Evolutionary conservation across 2,888 invertebrate species (phyloP), one percentile per base, ranked within the genome.

Genomic region (Monochamus alternatus): DNA sequence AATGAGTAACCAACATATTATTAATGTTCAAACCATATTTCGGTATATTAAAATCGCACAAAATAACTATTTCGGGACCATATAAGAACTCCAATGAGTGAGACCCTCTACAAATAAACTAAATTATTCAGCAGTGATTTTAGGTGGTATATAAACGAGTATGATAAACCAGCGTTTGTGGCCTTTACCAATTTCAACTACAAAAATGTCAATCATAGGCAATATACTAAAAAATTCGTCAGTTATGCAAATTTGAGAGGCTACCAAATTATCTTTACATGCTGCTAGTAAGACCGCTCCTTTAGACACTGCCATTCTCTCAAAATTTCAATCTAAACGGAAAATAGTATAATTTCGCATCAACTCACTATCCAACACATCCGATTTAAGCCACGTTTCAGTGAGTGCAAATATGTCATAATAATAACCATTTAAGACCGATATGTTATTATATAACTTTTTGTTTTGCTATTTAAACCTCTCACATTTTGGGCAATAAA

Each of bases 81-180:
- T 55, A 55, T n/a, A 55, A 55, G n/a, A n/a, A 55, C 5, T 55
- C n/a, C 22, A 55, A n/a, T 55, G 55, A 55, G n/a, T 55, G 5
- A 55, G 5, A 55, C 55, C 55, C 22, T 55, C 55, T 14, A 55
- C n/a, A n/a, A 55, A n/a, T n/a, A 55, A 55, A 55, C 22, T 12
- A 14, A 55, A 55, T 55, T 55, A n/a, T 55, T 55, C 5, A 55
- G 10, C 5, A n/a, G n/a, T n/a, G 55, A 55, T 22, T 55, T 14
- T 12, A n/a, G 55, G 55, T 14, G 55, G 55, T 3, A 55, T n/a
- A 55, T 55, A 55, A 2, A 55, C n/a, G 5, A 38, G 38, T 4
- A 38, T 14, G n/a, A 55, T 55, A 55, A 5, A 55, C 22, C n/a
- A 7, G 5, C 5, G 22, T 55, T 12, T 14, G 10, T 52, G n/a